Evolutionary conservation across 2,888 invertebrate species (phyloP), one percentile per base, ranked within the genome.

Genomic region (Callyntrura sp.): DNA sequence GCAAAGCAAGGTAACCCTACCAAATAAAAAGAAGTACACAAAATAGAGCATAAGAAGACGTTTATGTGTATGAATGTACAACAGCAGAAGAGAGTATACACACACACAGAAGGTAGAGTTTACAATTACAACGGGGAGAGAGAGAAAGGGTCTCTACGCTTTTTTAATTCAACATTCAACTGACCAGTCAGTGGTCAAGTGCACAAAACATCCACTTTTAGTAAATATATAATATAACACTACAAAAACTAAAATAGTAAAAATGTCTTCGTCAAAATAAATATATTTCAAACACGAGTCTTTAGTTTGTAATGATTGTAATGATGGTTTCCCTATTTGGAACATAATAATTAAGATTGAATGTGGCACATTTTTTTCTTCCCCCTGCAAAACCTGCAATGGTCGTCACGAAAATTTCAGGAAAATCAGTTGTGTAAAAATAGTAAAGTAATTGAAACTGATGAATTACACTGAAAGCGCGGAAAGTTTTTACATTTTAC

Each of bases 151-250:
- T 43, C 70, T 70, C 45, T 70, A 70, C 70, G 70, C 70, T 70
- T 70, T 35, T 43, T 70, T n/a, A 70, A 68, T 25, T 25, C 17
- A 70, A 70, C 35, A 70, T 79, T 87, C 88, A 88, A 88, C 88
- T 88, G 88, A 88, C 88, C 88, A 88, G 88, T 88, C 88, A 88
- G 88, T 88, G 88, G 88, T 88, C 88, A 88, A 88, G 88, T 88
- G 88, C 88, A 88, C 88, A 88, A 88, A 88, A 82, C 73, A 88
- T 70, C 45, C 43, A 45, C 45, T 70, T 70, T 65, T 25, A 65
- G 62, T 65, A 57, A 43, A 62, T 55, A 14, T 51, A 57, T 57
- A 57, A 57, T n/a, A n/a, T 8, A 4, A 35, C 51, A 51, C 45
- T 23, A 82, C n/a, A 11, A 20, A 62, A 82, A 60, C 5, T 5